Evolutionary conservation across 2,888 invertebrate species (phyloP).

Genomic region (Sesamia inferens): DNA sequence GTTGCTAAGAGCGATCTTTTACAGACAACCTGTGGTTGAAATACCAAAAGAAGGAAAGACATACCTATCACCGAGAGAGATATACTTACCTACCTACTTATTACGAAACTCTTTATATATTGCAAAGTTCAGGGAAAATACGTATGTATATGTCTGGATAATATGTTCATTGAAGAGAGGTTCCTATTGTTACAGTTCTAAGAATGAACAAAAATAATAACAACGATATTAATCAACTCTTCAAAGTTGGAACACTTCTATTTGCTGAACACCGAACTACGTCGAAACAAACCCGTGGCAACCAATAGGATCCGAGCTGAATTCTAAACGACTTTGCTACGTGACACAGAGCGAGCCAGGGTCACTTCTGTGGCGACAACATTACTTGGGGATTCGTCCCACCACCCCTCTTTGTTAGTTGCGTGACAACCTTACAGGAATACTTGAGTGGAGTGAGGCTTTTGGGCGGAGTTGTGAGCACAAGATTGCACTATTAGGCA

Average conservation of each 20-base stretch:
- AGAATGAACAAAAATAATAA: not conserved
- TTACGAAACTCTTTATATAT: too few species aligned
- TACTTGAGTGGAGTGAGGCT: slow-evolving; percentile 32
- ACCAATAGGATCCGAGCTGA: slow-evolving; percentile 74
- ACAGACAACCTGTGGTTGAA: too few species aligned
- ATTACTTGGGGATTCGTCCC: slow-evolving; percentile 43
- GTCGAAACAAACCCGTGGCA: slow-evolving; percentile 80
- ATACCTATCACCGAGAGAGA: too few species aligned
- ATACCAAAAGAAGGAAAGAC: too few species aligned
- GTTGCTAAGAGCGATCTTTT: too few species aligned
- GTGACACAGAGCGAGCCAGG: slow-evolving; percentile 67
- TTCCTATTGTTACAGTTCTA: not conserved
- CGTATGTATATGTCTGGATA: too few species aligned
- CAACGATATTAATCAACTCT: slow-evolving; percentile 41
- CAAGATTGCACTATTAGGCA: not conserved
- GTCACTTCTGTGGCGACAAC: slow-evolving; percentile 44
- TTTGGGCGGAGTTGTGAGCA: slow-evolving; percentile 1
- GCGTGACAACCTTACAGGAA: slow-evolving; percentile 45
- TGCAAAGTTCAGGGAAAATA: too few species aligned
- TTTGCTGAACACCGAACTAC: slow-evolving; percentile 65
- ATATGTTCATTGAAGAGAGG: too few species aligned
- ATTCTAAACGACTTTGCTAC: slow-evolving; percentile 82
- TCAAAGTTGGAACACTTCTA: slow-evolving; percentile 29
- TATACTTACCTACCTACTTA: too few species aligned
- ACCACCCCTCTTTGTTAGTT: slow-evolving; percentile 52